Percentiles rank a stretch among this genome's conserved stretches.
phyloP scores from a whole-genome alignment of 1,140 invertebrate genomes.

The Pantala flavescens region DNA sequence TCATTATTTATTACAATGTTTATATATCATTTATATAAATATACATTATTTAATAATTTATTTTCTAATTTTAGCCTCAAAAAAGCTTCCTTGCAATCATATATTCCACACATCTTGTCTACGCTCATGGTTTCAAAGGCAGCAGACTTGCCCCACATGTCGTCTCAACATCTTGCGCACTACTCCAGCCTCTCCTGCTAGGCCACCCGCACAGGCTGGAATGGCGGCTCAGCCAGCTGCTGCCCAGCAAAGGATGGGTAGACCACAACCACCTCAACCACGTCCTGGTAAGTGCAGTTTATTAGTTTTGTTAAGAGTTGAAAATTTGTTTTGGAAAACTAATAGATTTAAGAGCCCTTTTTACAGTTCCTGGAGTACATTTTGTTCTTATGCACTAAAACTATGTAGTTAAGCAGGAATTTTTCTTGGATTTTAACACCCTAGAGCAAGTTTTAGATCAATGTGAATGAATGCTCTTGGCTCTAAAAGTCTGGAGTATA shows the following conservation, averaged over 20 bases:
- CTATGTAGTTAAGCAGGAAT: too few species aligned
- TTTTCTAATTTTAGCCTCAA: constrained; percentile 51
- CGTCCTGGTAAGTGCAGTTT: constrained; percentile 28
- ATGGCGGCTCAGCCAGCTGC: constrained; percentile 54
- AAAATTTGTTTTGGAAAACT: too few species aligned
- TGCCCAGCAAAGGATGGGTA: constrained; percentile 29
- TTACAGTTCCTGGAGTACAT: neutral
- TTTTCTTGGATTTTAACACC: too few species aligned
- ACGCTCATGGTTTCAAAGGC: constrained; percentile 98
- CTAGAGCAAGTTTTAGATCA: too few species aligned
- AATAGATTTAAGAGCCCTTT: too few species aligned
- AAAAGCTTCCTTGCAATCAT: constrained; percentile 98
- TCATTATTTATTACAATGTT: too few species aligned
- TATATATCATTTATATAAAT: too few species aligned
- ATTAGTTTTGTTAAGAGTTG: too few species aligned
- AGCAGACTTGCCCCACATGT: constrained; percentile 99
- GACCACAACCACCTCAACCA: constrained; percentile 30
- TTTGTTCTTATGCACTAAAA: too few species aligned
- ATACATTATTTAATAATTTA: too few species aligned
- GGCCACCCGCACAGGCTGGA: neutral
- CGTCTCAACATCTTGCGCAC: constrained; percentile 85
- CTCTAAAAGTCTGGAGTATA: too few species aligned
- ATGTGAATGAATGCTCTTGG: too few species aligned
- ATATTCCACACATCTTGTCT: constrained; percentile 98
- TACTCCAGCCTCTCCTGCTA: constrained; percentile 23